Percentiles rank a stretch among this genome's conserved stretches.
These are phyloP conservation scores for Spinibarbus caldwelli DNA, from an alignment of 2,797 vertebrate genomes.

Conservation along the genomic window DNA sequence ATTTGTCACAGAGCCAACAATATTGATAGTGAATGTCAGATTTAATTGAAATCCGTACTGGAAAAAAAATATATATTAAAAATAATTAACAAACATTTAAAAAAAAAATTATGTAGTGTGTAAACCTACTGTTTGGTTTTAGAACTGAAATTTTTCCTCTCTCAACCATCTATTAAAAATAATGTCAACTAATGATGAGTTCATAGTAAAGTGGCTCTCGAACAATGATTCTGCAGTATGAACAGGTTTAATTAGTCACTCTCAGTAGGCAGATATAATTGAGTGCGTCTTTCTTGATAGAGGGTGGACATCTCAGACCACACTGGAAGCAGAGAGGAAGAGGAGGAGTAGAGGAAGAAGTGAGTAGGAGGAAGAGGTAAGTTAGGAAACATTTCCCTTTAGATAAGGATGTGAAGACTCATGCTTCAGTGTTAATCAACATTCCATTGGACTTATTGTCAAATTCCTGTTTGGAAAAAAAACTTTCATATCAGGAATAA, in stretches of 20 bases:
- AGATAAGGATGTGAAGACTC: conserved; percentile 60
- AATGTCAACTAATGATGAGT: not conserved
- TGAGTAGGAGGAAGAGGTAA: conserved; percentile 53
- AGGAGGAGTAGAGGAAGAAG: conserved; percentile 57
- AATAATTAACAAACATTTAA: too few species aligned
- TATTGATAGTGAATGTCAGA: too few species aligned
- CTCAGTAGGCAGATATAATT: too few species aligned
- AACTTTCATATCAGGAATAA: not conserved
- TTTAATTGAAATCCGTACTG: too few species aligned
- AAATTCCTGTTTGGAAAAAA: conserved; percentile 42
- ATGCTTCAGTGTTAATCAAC: conserved; percentile 42
- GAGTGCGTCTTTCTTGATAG: not conserved
- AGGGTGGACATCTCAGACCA: conserved; percentile 18
- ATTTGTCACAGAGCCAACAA: too few species aligned
- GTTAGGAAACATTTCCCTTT: conserved; percentile 61
- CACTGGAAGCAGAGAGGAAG: conserved; percentile 29
- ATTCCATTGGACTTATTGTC: conserved; percentile 53
- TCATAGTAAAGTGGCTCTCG: not conserved
- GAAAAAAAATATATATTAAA: too few species aligned
- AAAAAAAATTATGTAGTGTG: not conserved
- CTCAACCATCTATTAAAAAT: not conserved
- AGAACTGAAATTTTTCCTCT: not conserved
- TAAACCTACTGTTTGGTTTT: not conserved
- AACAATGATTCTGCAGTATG: not conserved
- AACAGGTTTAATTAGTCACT: not conserved